phyloP scores from a whole-genome alignment of 2,888 invertebrate genomes.

The Caenorhabditis imperialis region DNA sequence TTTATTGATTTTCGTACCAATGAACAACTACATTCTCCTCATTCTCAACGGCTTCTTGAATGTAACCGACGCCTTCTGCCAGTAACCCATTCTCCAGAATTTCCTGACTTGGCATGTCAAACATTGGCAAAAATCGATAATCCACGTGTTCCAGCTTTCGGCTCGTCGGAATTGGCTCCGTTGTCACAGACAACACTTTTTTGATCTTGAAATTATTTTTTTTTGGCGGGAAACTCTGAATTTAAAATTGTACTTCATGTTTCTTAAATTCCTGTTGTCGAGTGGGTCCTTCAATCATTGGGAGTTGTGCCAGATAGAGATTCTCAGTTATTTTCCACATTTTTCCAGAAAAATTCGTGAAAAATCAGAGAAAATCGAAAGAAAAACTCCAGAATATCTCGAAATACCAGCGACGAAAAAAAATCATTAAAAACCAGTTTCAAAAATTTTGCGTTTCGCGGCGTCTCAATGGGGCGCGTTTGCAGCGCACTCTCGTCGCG shows the following conservation, averaged over 20 bases:
- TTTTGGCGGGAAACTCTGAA: too few species aligned
- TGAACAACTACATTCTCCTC: slow-evolving; percentile 40
- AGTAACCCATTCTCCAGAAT: slow-evolving; percentile 30
- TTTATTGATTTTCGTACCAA: too few species aligned
- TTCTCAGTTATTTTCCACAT: slow-evolving; percentile 47
- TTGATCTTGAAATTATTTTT: slow-evolving; percentile 20
- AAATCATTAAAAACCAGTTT: too few species aligned
- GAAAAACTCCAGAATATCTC: slow-evolving; percentile 1
- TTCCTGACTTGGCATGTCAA: slow-evolving; percentile 17
- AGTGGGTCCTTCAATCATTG: slow-evolving; percentile 24
- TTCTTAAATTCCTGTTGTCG: slow-evolving; percentile 16
- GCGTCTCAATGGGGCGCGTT: too few species aligned
- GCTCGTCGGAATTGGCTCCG: slow-evolving; percentile 3
- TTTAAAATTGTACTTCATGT: slow-evolving; percentile 15
- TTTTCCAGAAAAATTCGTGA: neutral
- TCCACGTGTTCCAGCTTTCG: slow-evolving; percentile 10
- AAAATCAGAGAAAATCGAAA: neutral
- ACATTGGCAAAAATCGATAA: slow-evolving; percentile 25
- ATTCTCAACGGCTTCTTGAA: slow-evolving; percentile 21
- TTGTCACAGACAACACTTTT: slow-evolving; percentile 28
- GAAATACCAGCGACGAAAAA: too few species aligned
- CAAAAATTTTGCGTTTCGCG: too few species aligned
- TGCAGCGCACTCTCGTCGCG: too few species aligned
- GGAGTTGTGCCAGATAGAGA: slow-evolving; percentile 36
- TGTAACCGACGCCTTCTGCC: slow-evolving; percentile 11